A percentile compares a stretch with the other conserved stretches of the same genome.
Evolutionary conservation across 2,113 vertebrate species (phyloP).

Genomic region (Xiphorhynchus elegans): DNA sequence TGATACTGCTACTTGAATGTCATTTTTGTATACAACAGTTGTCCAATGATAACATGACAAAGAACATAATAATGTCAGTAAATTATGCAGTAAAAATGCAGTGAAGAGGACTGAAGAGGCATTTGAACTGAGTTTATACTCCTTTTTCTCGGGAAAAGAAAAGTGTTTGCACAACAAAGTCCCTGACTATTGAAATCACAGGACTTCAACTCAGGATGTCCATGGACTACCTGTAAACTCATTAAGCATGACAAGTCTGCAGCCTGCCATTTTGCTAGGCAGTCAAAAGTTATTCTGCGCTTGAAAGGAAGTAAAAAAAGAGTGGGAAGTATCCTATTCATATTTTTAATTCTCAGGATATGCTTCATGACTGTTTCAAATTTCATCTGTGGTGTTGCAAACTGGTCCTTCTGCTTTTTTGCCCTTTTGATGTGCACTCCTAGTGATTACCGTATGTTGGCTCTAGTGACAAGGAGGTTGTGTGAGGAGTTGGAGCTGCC

Average conservation of each 20-base stretch:
- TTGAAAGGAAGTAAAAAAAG: background rate
- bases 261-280: background rate
- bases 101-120: background rate
- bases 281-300: background rate
- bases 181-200: background rate
- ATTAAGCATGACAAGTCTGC: background rate
- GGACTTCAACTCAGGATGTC: background rate
- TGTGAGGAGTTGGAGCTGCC: background rate
- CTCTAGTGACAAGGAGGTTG: background rate
- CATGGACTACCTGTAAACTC: background rate
- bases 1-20: background rate
- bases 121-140: background rate
- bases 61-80: background rate
- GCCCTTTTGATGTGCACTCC: background rate
- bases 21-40: background rate
- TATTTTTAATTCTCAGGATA: background rate
- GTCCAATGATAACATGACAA: background rate
- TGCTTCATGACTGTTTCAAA: background rate
- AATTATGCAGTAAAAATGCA: background rate
- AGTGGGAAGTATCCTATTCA: background rate
- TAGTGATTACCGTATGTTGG: background rate
- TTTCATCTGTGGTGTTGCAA: background rate
- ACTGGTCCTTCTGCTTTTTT: background rate
- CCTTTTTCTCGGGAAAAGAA: background rate
- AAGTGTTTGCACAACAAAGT: background rate